Base-by-base conservation (phyloP, 2,888 invertebrate species). In the Geophilus truncorum region DNA sequence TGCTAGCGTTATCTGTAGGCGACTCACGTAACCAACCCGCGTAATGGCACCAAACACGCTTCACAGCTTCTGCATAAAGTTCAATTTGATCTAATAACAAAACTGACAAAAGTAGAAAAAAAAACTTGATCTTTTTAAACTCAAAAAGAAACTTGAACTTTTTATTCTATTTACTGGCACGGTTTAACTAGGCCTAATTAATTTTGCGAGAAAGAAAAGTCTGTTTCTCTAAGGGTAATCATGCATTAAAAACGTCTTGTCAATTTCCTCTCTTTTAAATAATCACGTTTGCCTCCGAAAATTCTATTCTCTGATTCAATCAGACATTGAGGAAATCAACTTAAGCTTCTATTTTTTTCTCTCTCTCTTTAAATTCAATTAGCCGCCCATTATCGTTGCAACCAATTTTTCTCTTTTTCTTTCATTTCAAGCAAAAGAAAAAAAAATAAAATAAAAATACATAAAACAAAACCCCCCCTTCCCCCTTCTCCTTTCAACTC, bases 231-330 rank as follows among this genome's bases (percentile, higher is more conserved):
- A 45, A 45, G n/a, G 45, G 45, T 45, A 45, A 45, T 45, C 62
- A 62, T 25, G 62, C 62, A 62, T 62, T 62, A 25, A 62, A 57
- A 62, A 62, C 28, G 7, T 15, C 62, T 25, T 25, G 28, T 62
- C 62, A 62, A 25, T 25, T 62, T 62, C 62, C 23, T 62, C 62
- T 62, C 62, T 62, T 25, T 25, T 62, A 25, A 62, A 62, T 62
- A 62, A 62, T 25, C 23, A 62, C 62, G 23, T 62, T 62, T 62
- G 62, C 28, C 62, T 62, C 62, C 28, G 62, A 62, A 62, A 62
- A 62, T 62, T 62, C 62, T 23, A 25, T 62, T 62, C 62, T 62
- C 62, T 62, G 62, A 62, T 62, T 62, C 9, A 62, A 62, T 62
- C 62, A 25, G 62, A 62, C 62, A 62, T 25, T 62, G 23, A 62